Evolutionary conservation across 2,888 invertebrate species (phyloP), one percentile per base, ranked within the genome.

Genomic region (Ophion slaviceki): DNA sequence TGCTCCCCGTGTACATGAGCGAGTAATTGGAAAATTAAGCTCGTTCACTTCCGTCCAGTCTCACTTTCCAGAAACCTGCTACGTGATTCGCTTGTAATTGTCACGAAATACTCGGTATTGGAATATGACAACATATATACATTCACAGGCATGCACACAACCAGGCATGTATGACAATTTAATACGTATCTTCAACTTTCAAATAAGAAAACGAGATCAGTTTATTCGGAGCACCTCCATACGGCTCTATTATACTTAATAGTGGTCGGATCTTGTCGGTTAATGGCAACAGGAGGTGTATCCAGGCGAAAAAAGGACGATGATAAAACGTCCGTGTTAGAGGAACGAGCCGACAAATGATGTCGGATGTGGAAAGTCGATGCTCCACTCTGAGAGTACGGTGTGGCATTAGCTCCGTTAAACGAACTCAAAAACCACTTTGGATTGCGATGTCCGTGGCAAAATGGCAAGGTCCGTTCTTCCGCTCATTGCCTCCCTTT

Each of bases 341-440:
- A 40, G 28, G 61, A 68, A 40, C 24, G 61, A 40, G 53, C 4
- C 28, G 53, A 24, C 7, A 64, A 79, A 74, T 28, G 74, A 24
- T 45, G 75, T 47, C 66, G 14, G 72, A 64, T 68, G 62, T 62
- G 74, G 59, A 68, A 53, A 74, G 83, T 74, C 67, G 74, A 57
- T 57, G 74, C 53, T 68, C 68, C 40, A 70, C 62, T 70, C 14
- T 14, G 64, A n/a, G 36, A 83, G 53, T 70, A 40, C 7, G 40
- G 40, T 40, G 62, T 68, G 62, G 79, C 77, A 84, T 84, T 75
- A 81, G 80, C 68, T 71, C 85, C 80, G 67, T 80, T 86, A 88
- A 87, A 80, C 81, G 75, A 82, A 64, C 75, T 85, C 85, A 72
- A 80, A 86, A 86, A 82, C 82, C 71, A 74, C 64, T 45, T 78